Base-by-base conservation (phyloP, 1,140 invertebrate species). In the Sycobia sp. region DNA sequence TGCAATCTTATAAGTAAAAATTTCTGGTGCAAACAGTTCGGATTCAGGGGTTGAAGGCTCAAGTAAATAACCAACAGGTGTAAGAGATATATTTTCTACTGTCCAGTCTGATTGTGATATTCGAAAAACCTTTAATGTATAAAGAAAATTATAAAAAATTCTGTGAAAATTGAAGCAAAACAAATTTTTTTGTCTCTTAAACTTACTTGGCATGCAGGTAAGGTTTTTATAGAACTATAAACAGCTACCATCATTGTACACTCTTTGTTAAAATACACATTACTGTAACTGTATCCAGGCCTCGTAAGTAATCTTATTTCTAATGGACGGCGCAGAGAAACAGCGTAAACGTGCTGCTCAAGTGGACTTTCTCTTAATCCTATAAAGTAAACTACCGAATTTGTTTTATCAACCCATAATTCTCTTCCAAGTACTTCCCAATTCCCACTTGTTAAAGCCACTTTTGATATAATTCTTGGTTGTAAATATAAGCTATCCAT, bases 211-310 rank as follows among this genome's bases (percentile, higher is more conserved):
- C 93, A 94, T 22, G 87, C 86, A 0, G 93, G 93, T 47, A 89
- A 81, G n/a, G 86, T 88, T 73, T 89, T 88, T 56, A 95, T 91
- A 75, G 91, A 96, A 69, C 94, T 97, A 68, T 93, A 94, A 36
- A 95, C 93, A 55, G 91, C 89, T 5, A 97, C 90, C 75, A 95
- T 90, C 73, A 94, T 86, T 20, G 87, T 88, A 77, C 92, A 95
- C 65, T 94, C 89, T 89, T 89, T 85, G 77, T 92, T 91, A 69
- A 94, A 91, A 73, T 92, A 89, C n/a, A 92, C 86, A 46, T 80
- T 84, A 74, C 76, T 82, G 60, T 92, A 91, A 22, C 91, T 92
- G 74, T 88, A 90, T 5, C 91, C 91, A 1, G 88, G 86, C 63
- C 86, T 83, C 0, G 91, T 93, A 0, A 94, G 79, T 16, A 93